Conservation (phyloP, 2,113 vertebrate species). For the Myotis lucifugus region DNA sequence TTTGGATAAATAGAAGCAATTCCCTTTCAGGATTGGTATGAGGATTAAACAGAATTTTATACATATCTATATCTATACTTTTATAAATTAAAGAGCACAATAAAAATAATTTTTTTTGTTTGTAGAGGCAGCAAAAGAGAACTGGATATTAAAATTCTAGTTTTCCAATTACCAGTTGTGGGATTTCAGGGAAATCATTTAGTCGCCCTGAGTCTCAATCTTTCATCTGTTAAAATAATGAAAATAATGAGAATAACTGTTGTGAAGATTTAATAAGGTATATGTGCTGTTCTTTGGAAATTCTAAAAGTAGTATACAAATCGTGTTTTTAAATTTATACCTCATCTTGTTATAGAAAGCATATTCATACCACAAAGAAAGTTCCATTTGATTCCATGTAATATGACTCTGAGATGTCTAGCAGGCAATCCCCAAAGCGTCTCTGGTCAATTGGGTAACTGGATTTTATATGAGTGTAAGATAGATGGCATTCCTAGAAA, state of each 20-base stretch:
- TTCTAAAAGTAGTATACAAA: background rate
- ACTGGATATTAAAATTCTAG: slow-evolving; percentile 15
- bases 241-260: slow-evolving; percentile 18
- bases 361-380: background rate
- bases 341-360: background rate
- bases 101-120: background rate
- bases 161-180: background rate
- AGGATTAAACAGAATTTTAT: background rate
- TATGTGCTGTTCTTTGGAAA: background rate
- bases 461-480: slow-evolving; percentile 39
- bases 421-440: background rate
- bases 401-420: slow-evolving; percentile 21
- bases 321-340: background rate
- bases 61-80: background rate
- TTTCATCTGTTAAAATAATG: slow-evolving; percentile 41
- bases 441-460: background rate
- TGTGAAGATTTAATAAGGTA: background rate
- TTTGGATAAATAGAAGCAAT: background rate
- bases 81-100: background rate
- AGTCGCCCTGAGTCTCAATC: background rate
- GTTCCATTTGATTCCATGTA: background rate
- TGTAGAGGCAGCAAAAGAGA: background rate
- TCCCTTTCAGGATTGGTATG: background rate
- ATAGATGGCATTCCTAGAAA: background rate
- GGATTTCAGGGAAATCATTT: background rate